Conservation (phyloP, 2,888 invertebrate genomes). For the Amorpha juglandis region DNA sequence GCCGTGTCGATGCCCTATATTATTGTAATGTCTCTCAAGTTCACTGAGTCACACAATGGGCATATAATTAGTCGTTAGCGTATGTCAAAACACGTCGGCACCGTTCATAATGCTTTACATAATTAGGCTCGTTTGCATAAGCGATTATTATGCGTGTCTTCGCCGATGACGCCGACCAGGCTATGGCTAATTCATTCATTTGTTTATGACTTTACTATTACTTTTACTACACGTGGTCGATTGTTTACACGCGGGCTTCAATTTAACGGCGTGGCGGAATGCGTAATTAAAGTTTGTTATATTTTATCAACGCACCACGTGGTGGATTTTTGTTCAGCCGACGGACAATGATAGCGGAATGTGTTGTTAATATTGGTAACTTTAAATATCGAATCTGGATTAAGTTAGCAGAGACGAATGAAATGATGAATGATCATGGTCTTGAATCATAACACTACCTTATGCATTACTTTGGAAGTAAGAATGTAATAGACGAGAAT, state of each 20-base stretch:
- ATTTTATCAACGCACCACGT: conserved; percentile 44
- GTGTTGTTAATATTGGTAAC: background rate
- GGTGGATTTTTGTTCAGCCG: conserved; percentile 36
- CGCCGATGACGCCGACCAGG: conserved; percentile 67
- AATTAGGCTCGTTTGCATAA: conserved; percentile 81
- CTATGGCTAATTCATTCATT: conserved; percentile 79
- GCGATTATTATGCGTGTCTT: conserved; percentile 81
- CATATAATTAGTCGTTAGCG: conserved; percentile 78
- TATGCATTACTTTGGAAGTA: too few relatives aligned
- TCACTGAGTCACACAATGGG: conserved; percentile 78
- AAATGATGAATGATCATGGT: too few relatives aligned
- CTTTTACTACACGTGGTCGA: conserved; percentile 77
- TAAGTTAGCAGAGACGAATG: too few relatives aligned
- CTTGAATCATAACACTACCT: too few relatives aligned
- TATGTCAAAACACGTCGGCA: conserved; percentile 77
- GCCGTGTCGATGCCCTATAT: conserved; percentile 80
- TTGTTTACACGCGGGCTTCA: conserved; percentile 69
- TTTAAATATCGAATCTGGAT: background rate
- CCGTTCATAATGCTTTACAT: conserved; percentile 77
- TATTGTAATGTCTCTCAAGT: conserved; percentile 77
- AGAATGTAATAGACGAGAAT: too few relatives aligned
- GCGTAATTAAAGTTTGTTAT: conserved; percentile 67
- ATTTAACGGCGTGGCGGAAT: conserved; percentile 62
- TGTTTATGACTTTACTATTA: conserved; percentile 78
- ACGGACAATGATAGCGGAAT: conserved; percentile 2